Evolutionary conservation across 2,797 vertebrate species (phyloP), one percentile per base, ranked within the genome.

Genomic region (Meda fulgida): DNA sequence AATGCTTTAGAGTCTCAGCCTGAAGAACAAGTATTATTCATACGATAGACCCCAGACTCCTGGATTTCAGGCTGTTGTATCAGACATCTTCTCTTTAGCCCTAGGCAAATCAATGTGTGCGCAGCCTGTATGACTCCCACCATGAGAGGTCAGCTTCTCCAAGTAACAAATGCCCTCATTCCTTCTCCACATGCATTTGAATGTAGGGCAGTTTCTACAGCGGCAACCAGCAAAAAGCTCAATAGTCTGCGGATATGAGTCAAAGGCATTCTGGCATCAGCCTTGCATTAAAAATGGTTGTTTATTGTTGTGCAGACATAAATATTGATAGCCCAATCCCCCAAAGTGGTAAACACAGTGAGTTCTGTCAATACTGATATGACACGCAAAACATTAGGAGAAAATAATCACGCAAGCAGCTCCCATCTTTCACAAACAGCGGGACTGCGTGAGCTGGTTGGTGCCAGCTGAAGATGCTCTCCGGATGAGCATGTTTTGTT

Each of bases 311-410:
- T 29, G 58, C 58, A 10, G 58, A 53, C 58, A 75, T 66, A 51
- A 38, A 83, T 83, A 83, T 76, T 83, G 29, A 83, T 36, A 26
- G 31, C 5, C 4, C 14, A 48, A 76, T 66, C 40, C 81, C 81
- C 81, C 21, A 48, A 75, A 83, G 55, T 65, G 58, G 58, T 66
- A 76, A 76, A 83, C 70, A 38, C 58, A 66, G 71, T 48, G 43
- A 8, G 51, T 83, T 75, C 55, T 66, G 58, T 83, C 58, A 83
- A 66, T 65, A 63, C 58, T 65, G 81, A 83, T 66, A 51, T 38
- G 81, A 71, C 36, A 72, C 71, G 51, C 18, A 29, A 58, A 72
- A 53, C 51, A 81, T 81, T 46, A 81, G n/a, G 26, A 23, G 16
- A 60, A 60, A 72, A 81, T 81, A 60, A 81, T 60, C 53, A 72